These are phyloP conservation scores for Marmota monax DNA, from an alignment of 2,113 vertebrate genomes.

Conservation along the genomic window DNA sequence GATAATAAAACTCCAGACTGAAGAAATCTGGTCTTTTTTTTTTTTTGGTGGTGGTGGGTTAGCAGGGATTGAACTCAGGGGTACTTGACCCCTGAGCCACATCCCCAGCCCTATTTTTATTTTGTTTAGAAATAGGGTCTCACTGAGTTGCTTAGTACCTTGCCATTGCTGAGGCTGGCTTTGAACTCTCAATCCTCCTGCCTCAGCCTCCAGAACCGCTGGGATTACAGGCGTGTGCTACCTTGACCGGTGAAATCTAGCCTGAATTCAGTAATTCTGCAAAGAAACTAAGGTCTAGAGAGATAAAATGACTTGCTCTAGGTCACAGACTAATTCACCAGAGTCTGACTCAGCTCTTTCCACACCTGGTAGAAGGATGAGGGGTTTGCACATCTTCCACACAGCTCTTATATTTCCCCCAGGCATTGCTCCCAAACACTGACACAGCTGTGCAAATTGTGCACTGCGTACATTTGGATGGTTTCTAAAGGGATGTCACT, in stretches of 20 bases:
- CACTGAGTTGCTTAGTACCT: no score
- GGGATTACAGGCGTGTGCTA: no score
- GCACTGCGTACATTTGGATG: not conserved
- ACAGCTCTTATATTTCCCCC: not conserved
- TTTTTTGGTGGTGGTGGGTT: no score
- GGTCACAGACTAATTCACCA: not conserved
- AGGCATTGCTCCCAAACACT: not conserved
- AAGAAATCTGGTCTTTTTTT: not conserved
- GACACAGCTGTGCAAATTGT: not conserved
- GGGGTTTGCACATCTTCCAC: not conserved
- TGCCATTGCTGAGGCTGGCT: no score
- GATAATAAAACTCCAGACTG: not conserved
- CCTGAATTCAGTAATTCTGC: not conserved
- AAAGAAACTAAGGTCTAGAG: not conserved
- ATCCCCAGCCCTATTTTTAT: no score
- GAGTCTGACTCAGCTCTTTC: not conserved
- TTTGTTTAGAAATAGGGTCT: no score
- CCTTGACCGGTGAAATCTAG: not conserved
- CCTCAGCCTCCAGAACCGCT: no score
- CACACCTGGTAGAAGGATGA: not conserved
- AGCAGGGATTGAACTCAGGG: no score
- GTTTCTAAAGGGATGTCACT: not conserved
- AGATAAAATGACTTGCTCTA: not conserved
- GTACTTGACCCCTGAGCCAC: no score
- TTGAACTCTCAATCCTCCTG: no score